These are phyloP conservation scores for Drosophila virilis DNA, from an alignment of 1,140 invertebrate species.

Conservation along the genomic window DNA sequence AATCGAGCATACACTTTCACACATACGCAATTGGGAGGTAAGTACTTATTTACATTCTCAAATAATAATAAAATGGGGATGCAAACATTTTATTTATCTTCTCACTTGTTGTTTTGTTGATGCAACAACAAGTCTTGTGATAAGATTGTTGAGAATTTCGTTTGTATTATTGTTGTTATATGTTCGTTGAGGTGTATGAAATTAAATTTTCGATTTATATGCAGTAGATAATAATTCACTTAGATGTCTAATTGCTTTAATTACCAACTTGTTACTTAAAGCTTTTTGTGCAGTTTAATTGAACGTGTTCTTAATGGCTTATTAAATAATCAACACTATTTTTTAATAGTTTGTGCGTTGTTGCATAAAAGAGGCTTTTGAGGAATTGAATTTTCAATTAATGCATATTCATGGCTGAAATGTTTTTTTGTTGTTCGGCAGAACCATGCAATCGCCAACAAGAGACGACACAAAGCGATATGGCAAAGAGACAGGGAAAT, in stretches of 20 bases:
- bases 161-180: slow-evolving; percentile 13
- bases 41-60: too few species aligned
- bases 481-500: slow-evolving; percentile 33
- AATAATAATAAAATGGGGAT: too few species aligned
- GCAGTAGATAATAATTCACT: slow-evolving; percentile 11
- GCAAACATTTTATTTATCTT: slow-evolving; percentile 6
- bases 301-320: neutral
- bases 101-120: slow-evolving; percentile 22
- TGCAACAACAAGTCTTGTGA: slow-evolving; percentile 7
- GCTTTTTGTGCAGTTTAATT: neutral
- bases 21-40: too few species aligned
- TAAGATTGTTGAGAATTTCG: neutral
- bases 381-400: slow-evolving; percentile 69
- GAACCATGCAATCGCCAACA: slow-evolving; percentile 16
- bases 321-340: slow-evolving; percentile 21
- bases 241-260: slow-evolving; percentile 8
- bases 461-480: slow-evolving; percentile 31
- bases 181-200: slow-evolving; percentile 25
- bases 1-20: too few species aligned
- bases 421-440: slow-evolving; percentile 38
- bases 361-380: slow-evolving; percentile 40
- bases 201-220: slow-evolving; percentile 34
- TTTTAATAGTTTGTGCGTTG: slow-evolving; percentile 26
- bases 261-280: neutral
- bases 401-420: slow-evolving; percentile 47